Base-by-base conservation (phyloP, 2,113 vertebrate species). In the Fukomys damarensis region DNA sequence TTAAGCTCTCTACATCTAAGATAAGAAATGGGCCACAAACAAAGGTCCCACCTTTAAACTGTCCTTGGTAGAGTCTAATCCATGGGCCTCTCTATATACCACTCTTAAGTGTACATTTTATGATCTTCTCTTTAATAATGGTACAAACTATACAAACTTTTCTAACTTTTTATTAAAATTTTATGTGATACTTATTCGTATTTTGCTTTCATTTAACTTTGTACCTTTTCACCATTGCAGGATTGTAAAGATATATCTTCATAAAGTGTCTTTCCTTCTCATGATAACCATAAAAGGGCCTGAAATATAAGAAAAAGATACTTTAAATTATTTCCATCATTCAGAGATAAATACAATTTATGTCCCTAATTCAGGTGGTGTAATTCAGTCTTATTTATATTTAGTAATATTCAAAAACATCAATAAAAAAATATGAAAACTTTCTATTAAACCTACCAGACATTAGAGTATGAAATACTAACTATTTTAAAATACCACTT, bases 231-330 rank as follows among this genome's bases (percentile, higher is more conserved):
- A 99, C 99, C 99, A 99, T 99, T 98, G 99, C 99, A 98, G 99
- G 99, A 98, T 99, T 99, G 98, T 99, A 99, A 98, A 99, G 99
- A 98, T 99, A 99, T 96, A 99, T 99, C 99, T 99, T 99, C 99
- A 99, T 99, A 89, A 99, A 99, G 91, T 98, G 99, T 98, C 99
- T 99, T 98, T 99, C 99, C 96, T 99, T 99, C 96, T 99, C 99
- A 97, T 99, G 99, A 98, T 99, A 99, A 96, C 99, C 99, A 97
- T 99, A 99, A 98, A 99, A 99, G 96, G 99, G 99, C 99, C 99
- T 99, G 98, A 68, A 98, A 98, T 58, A 98, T 92, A 97, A 68
- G 93, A 98, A 97, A 97, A 49, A 84, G 94, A 93, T 91, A 91
- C 13, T 85, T 91, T 16, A 90, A 96, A 93, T 97, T 94, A 97